These are phyloP conservation scores for Cremastinae sp. DNA, from an alignment of 2,888 invertebrate species.

Conservation along the genomic window DNA sequence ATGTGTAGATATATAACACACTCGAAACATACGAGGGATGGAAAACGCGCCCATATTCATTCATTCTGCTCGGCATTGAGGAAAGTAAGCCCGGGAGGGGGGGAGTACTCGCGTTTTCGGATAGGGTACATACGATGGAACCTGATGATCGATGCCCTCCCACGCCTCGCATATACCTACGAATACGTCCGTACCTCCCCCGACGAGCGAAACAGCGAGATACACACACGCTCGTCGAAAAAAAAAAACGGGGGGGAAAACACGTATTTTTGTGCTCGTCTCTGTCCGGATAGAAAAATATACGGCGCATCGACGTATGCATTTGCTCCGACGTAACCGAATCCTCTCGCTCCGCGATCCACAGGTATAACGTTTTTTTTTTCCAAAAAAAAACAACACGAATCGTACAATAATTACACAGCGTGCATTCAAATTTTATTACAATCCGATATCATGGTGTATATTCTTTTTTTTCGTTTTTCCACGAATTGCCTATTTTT, in stretches of 20 bases:
- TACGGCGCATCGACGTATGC: slow-evolving; percentile 13
- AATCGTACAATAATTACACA: too few species aligned
- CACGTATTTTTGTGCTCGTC: not conserved
- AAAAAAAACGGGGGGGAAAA: slow-evolving; percentile 50
- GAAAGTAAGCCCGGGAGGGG: not conserved
- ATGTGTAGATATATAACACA: slow-evolving; percentile 15
- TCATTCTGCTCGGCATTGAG: slow-evolving; percentile 39
- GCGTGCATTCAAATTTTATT: too few species aligned
- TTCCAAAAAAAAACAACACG: too few species aligned
- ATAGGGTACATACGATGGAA: slow-evolving; percentile 38
- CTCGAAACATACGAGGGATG: slow-evolving; percentile 53
- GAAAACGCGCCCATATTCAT: slow-evolving; percentile 51
- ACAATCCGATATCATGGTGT: not conserved
- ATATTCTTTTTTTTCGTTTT: too few species aligned
- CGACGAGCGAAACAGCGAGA: too few species aligned
- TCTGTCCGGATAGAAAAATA: slow-evolving; percentile 20
- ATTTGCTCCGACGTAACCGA: not conserved
- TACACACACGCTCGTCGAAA: slow-evolving; percentile 15
- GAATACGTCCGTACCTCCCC: not conserved
- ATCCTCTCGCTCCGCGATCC: too few species aligned
- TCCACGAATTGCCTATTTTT: too few species aligned
- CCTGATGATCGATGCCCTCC: slow-evolving; percentile 57
- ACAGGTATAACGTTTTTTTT: too few species aligned
- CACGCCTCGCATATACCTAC: slow-evolving; percentile 4
- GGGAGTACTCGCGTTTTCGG: slow-evolving; percentile 35